A percentile compares a stretch with the other conserved stretches of the same genome.
phyloP scores from a whole-genome alignment of 2,797 vertebrate species.

The Microctenopoma steveboyesi region DNA sequence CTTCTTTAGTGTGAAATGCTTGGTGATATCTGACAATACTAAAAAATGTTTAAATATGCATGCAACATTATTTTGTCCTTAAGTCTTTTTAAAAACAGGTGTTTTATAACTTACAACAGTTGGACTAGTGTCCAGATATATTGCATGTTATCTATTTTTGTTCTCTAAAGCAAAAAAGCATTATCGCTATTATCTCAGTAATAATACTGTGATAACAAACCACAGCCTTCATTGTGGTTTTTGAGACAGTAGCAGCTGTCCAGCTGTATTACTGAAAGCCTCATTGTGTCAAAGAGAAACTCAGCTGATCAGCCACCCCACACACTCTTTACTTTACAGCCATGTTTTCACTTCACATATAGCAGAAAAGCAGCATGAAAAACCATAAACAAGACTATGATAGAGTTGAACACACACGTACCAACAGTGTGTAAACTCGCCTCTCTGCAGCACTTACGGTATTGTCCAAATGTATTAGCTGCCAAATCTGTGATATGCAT shows the following conservation, averaged over 20 bases:
- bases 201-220: slow-evolving; percentile 20
- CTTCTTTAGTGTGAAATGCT: too few species aligned
- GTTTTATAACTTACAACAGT: too few species aligned
- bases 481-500: slow-evolving; percentile 52
- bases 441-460: slow-evolving; percentile 23
- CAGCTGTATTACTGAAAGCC: slow-evolving; percentile 22
- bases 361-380: background rate
- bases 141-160: too few species aligned
- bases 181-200: too few species aligned
- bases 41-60: background rate
- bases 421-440: slow-evolving; percentile 17
- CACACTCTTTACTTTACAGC: slow-evolving; percentile 18
- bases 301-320: slow-evolving; percentile 30
- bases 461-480: slow-evolving; percentile 15
- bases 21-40: too few species aligned
- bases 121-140: background rate
- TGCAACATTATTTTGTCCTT: background rate
- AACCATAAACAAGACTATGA: slow-evolving; percentile 16
- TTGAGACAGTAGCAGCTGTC: slow-evolving; percentile 20
- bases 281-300: slow-evolving; percentile 38
- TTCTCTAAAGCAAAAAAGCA: too few species aligned
- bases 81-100: background rate
- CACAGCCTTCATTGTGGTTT: slow-evolving; percentile 7
- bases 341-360: background rate
- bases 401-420: background rate